Conservation (phyloP, 2,888 invertebrate genomes). For the Hololepta plana region DNA sequence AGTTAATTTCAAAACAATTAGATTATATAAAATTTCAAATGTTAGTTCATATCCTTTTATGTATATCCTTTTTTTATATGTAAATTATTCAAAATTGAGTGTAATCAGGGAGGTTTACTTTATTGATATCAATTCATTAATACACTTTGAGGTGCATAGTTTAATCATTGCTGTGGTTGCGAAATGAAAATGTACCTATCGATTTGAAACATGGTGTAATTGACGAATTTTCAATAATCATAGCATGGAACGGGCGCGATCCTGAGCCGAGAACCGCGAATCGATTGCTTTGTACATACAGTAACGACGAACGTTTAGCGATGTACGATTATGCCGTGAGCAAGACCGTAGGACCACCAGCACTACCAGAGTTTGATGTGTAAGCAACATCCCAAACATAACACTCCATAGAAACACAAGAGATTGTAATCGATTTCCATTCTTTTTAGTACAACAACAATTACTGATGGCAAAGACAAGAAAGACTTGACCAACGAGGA, state of each 20-base stretch:
- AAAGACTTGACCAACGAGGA: constrained; percentile 28
- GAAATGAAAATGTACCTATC: constrained; percentile 6
- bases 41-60: constrained; percentile 6
- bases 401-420: too few species aligned
- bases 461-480: constrained; percentile 5
- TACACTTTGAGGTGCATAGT: background rate
- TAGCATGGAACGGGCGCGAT: constrained; percentile 25
- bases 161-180: constrained; percentile 2
- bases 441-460: background rate
- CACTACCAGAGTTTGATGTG: constrained; percentile 23
- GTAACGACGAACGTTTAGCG: constrained; percentile 35
- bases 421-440: background rate
- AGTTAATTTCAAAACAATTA: constrained; percentile 7
- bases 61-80: constrained; percentile 16
- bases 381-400: constrained; percentile 14
- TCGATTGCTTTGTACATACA: constrained; percentile 27
- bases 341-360: constrained; percentile 18
- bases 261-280: constrained; percentile 24
- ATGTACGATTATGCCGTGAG: constrained; percentile 34
- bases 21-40: constrained; percentile 5
- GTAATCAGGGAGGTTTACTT: background rate
- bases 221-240: too few species aligned
- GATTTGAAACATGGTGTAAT: constrained; percentile 3
- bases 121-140: constrained; percentile 2
- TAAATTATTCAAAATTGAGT: background rate